These are phyloP conservation scores for Lycaon pictus DNA, from an alignment of 2,113 vertebrate species.

Conservation along the genomic window DNA sequence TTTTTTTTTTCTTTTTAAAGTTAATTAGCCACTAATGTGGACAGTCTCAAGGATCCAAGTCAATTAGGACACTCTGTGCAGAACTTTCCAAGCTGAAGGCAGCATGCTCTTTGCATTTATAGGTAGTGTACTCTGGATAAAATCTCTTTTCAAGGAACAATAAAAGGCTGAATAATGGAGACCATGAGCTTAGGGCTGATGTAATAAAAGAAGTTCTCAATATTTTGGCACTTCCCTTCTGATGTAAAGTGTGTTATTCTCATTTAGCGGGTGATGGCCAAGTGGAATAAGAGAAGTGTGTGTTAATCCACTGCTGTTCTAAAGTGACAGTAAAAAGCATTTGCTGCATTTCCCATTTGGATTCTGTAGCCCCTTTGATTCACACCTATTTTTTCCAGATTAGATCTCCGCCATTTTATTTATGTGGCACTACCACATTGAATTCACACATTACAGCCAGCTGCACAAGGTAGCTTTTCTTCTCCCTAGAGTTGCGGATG, in stretches of 20 bases:
- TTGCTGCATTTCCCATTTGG: slow-evolving; percentile 82
- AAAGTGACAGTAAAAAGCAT: slow-evolving; percentile 74
- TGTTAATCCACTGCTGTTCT: slow-evolving; percentile 81
- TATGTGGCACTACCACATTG: slow-evolving; percentile 81
- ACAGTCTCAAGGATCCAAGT: slow-evolving; percentile 72
- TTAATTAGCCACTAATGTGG: slow-evolving; percentile 70
- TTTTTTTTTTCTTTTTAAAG: not conserved
- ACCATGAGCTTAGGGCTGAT: slow-evolving; percentile 73
- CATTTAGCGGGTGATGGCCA: slow-evolving; percentile 81
- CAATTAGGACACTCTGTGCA: slow-evolving; percentile 18
- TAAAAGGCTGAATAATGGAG: slow-evolving; percentile 80
- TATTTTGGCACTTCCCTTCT: slow-evolving; percentile 85
- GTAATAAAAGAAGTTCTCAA: slow-evolving; percentile 78
- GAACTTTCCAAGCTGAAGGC: slow-evolving; percentile 66
- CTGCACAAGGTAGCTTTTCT: slow-evolving; percentile 55
- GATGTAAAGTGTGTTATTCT: slow-evolving; percentile 86
- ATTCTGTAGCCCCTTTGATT: slow-evolving; percentile 79
- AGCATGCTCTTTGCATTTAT: slow-evolving; percentile 75
- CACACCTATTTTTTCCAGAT: slow-evolving; percentile 86
- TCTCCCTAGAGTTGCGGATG: slow-evolving; percentile 76
- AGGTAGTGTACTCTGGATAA: slow-evolving; percentile 74
- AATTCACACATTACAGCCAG: slow-evolving; percentile 85
- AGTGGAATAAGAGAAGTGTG: slow-evolving; percentile 84
- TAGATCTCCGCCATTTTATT: slow-evolving; percentile 82
- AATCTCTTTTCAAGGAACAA: slow-evolving; percentile 82